Evolutionary conservation across 2,888 invertebrate species (phyloP), one percentile per base, ranked within the genome.

Genomic region (Cylloceria caligata): DNA sequence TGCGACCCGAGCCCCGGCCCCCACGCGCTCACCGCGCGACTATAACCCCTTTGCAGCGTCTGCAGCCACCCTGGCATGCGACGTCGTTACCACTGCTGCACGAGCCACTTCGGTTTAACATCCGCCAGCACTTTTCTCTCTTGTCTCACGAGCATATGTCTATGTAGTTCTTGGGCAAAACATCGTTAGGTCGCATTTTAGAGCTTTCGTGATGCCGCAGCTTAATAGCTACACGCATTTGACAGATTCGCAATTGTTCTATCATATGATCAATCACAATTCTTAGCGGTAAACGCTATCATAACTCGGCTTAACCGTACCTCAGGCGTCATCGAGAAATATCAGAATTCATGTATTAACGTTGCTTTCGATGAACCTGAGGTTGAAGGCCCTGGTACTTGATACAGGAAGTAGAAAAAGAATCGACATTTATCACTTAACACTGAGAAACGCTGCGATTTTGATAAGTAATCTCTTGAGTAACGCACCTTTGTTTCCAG

Each of bases 41-140:
- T 60, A 34, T 68, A 73, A 75, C 73, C 68, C 77, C 34, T 34
- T 83, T 64, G 68, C 67, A 57, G 69, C 75, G 60, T 79, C 75
- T 71, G 47, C 83, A 80, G 79, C 80, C 72, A 57, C 79, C 84
- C 73, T 69, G 67, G 36, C 36, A 42, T 69, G 64, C 69, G 47
- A 68, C 64, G 60, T 71, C 55, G n/a, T 16, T 62, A 49, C 60
- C 36, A 76, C 60, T 57, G 67, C 52, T 62, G 21, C 24, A 39
- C 55, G 34, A 52, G 52, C 52, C 39, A 36, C 69, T 55, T 39
- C 52, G 55, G 39, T 55, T 69, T 39, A 79, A 55, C 74, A 72
- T 45, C 72, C 65, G 45, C 65, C 11, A 78, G 67, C 62, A 60
- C 57, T 68, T 64, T 80, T 60, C 57, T 65, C 75, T 75, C 42